Evolutionary conservation across 2,888 invertebrate species (phyloP), one percentile per base, ranked within the genome.

Genomic region (Caenorhabditis sp.): DNA sequence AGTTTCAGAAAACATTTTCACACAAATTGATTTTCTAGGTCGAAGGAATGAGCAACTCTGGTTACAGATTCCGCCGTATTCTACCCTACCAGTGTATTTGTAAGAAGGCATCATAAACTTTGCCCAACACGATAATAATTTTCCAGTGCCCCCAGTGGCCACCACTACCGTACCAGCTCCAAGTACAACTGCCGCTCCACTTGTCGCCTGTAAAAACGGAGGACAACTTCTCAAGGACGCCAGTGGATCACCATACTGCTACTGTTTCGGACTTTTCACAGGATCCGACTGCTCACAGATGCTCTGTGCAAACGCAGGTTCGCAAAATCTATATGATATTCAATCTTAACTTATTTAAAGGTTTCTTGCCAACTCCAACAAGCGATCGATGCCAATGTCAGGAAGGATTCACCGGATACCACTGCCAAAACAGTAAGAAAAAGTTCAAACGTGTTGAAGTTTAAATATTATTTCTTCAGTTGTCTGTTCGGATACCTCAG

Each of bases 21-120:
- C 38, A 38, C 38, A 6, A 10, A 10, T 38, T 38, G 12, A 44
- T 3, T 28, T 26, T 51, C 22, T 22, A 70, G 74, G 74, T 86
- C 16, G 86, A 88, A 64, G 89, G 89, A 59, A 72, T 80, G 56
- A 86, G 86, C 47, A 83, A 84, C 69, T n/a, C 49, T 41, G 89
- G 89, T 24, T 85, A 87, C 75, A 73, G 64, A 31, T 89, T 89
- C 87, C 80, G 89, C 5, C 77, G 89, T 74, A 82, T 86, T 35
- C 41, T 82, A 1, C 51, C 82, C 10, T 86, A 88, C 79, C 49
- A 56, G 22, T 89, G 89, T 56, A 47, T 86, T 14, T 74, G 85
- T 86, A 68, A 86, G 84, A 73, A 35, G 4, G 7, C 4, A n/a
- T 35, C 5, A 1, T 24, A 1, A 44, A 24, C 12, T 10, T 1